phyloP scores from a whole-genome alignment of 2,888 invertebrate genomes.

The Archaeoteleia sp. region DNA sequence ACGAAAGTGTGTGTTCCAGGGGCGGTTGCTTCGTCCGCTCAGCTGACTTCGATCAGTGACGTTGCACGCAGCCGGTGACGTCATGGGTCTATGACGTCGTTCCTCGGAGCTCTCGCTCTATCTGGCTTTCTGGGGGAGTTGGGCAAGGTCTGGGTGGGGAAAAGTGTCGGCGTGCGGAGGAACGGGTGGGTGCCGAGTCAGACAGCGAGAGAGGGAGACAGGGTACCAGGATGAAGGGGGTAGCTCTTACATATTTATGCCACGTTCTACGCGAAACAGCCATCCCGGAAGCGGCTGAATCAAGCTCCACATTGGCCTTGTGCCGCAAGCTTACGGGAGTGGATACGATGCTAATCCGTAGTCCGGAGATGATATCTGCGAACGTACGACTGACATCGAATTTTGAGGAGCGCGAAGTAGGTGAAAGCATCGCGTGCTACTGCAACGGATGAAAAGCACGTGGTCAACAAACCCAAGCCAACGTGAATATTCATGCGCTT shows the following conservation, averaged over 20 bases:
- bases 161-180: conserved; percentile 42
- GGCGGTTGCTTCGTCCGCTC: conserved; percentile 60
- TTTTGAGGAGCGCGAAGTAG: conserved; percentile 41
- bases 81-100: conserved; percentile 65
- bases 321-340: conserved; percentile 33
- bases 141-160: conserved; percentile 64
- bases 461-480: conserved; percentile 18
- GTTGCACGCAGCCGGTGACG: conserved; percentile 68
- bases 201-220: conserved; percentile 56
- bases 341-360: conserved; percentile 47
- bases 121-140: conserved; percentile 57
- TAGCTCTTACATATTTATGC: conserved; percentile 75
- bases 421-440: conserved; percentile 8
- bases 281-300: conserved; percentile 53
- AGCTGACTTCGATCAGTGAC: conserved; percentile 74
- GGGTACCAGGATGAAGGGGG: conserved; percentile 62
- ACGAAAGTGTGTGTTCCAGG: conserved; percentile 49
- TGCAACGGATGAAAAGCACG: conserved; percentile 20
- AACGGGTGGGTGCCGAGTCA: conserved; percentile 40
- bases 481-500: conserved; percentile 32
- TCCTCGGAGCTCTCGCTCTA: conserved; percentile 34
- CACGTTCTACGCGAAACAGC: conserved; percentile 71
- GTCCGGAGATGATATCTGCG: conserved; percentile 50
- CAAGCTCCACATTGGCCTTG: conserved; percentile 43
- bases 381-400: conserved; percentile 30